A percentile compares a stretch with the other conserved stretches of the same genome.
These are phyloP conservation scores for Chlorodrepanis virens DNA, from an alignment of 2,113 vertebrate genomes.

Conservation along the genomic window DNA sequence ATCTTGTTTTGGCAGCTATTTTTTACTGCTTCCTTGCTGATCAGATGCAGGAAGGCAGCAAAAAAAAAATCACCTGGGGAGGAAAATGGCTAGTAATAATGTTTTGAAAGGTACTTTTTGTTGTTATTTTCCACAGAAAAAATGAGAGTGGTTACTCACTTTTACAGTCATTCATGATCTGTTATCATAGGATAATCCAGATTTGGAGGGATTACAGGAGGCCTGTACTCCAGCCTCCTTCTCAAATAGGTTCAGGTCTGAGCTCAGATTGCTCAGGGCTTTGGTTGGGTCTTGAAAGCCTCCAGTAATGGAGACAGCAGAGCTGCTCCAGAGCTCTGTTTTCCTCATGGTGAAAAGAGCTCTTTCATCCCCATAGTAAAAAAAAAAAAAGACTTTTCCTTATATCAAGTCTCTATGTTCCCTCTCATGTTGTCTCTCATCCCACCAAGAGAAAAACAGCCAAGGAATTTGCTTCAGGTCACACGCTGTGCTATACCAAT, in stretches of 20 bases:
- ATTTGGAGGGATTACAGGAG: background rate
- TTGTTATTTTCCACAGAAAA: background rate
- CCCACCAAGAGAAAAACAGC: background rate
- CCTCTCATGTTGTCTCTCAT: background rate
- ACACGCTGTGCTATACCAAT: background rate
- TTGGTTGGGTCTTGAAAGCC: background rate
- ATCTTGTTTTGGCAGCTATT: background rate
- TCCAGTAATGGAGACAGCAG: background rate
- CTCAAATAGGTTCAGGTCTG: background rate
- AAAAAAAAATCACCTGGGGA: background rate
- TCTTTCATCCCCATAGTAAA: background rate
- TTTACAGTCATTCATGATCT: background rate
- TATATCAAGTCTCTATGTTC: background rate
- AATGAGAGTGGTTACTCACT: background rate
- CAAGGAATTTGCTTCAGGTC: background rate
- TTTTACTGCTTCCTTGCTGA: background rate
- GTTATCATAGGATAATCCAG: background rate
- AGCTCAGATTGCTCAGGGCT: background rate
- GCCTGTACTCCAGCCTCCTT: background rate
- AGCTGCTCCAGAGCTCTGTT: background rate
- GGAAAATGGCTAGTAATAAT: background rate
- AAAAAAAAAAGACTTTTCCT: background rate
- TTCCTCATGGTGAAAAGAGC: background rate
- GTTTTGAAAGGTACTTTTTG: background rate
- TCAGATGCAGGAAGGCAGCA: background rate